These are phyloP conservation scores for Drosophila nasuta DNA, from an alignment of 1,140 invertebrate species.

Conservation along the genomic window DNA sequence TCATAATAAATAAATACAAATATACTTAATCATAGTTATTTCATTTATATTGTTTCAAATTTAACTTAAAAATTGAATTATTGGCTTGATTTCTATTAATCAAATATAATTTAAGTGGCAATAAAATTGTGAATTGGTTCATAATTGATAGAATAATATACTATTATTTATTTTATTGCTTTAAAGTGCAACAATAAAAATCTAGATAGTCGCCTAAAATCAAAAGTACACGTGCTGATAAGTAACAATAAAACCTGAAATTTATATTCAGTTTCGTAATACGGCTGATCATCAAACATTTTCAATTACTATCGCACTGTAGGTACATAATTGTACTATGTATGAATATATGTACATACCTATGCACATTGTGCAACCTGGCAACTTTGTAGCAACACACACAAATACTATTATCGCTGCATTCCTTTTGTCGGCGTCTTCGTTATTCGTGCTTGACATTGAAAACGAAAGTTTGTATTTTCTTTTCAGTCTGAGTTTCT, in stretches of 20 bases:
- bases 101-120: no score
- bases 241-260: neutral
- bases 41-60: no score
- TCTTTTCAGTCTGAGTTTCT: slow-evolving; percentile 39
- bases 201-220: neutral
- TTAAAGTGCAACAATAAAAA: no score
- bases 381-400: slow-evolving; percentile 9
- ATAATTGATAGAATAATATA: no score
- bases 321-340: neutral
- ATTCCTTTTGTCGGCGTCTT: slow-evolving; percentile 28
- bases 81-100: no score
- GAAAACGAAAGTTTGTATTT: slow-evolving; percentile 67
- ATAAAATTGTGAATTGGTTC: no score
- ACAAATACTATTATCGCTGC: slow-evolving; percentile 24
- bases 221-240: neutral
- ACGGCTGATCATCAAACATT: neutral
- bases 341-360: neutral
- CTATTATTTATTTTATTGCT: no score
- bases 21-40: no score
- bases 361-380: slow-evolving; percentile 2
- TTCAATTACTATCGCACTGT: neutral
- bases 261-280: neutral
- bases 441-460: slow-evolving; percentile 59
- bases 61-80: no score
- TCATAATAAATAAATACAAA: no score